Evolutionary conservation across 2,113 vertebrate species (phyloP).

Genomic region (Thamnaconus septentrionalis): DNA sequence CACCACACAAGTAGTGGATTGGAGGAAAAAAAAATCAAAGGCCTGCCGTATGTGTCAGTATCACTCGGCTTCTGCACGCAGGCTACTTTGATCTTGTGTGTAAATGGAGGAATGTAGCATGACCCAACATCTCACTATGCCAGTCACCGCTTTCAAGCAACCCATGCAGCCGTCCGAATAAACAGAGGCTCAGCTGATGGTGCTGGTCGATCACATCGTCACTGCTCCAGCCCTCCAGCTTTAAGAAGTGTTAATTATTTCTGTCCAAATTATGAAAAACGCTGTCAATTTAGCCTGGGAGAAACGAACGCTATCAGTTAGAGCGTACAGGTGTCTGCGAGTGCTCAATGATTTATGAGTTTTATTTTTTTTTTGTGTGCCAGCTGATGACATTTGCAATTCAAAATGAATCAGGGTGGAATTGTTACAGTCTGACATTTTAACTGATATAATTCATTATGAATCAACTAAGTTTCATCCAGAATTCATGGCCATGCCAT

Average conservation of each 20-base stretch:
- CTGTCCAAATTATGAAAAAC: not conserved
- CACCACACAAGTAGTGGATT: slow-evolving; percentile 3
- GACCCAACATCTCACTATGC: slow-evolving; percentile 12
- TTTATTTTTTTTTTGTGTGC: slow-evolving; percentile 9
- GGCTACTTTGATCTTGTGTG: slow-evolving; percentile 20
- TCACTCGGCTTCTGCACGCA: not conserved
- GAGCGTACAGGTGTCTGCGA: slow-evolving; percentile 12
- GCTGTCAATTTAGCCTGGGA: not conserved
- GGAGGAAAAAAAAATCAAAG: slow-evolving; percentile 2
- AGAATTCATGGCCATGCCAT: slow-evolving; percentile 7
- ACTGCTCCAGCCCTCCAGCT: not conserved
- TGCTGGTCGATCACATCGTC: slow-evolving; percentile 1
- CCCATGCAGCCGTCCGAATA: not conserved
- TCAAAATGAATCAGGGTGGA: slow-evolving; percentile 31
- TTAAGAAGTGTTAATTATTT: not conserved
- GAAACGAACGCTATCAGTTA: slow-evolving; percentile 8
- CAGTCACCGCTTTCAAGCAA: slow-evolving; percentile 3
- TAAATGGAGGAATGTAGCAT: slow-evolving; percentile 15
- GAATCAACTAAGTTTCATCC: slow-evolving; percentile 23
- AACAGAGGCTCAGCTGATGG: not conserved
- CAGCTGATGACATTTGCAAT: slow-evolving; percentile 36
- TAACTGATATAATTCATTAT: slow-evolving; percentile 20
- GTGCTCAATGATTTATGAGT: slow-evolving; percentile 30
- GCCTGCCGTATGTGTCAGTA: not conserved
- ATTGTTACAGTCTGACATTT: slow-evolving; percentile 32